A percentile compares a stretch with the other conserved stretches of the same genome.
Evolutionary conservation across 2,888 invertebrate genomes (phyloP).

Genomic region (Aphidoletes aphidimyza): DNA sequence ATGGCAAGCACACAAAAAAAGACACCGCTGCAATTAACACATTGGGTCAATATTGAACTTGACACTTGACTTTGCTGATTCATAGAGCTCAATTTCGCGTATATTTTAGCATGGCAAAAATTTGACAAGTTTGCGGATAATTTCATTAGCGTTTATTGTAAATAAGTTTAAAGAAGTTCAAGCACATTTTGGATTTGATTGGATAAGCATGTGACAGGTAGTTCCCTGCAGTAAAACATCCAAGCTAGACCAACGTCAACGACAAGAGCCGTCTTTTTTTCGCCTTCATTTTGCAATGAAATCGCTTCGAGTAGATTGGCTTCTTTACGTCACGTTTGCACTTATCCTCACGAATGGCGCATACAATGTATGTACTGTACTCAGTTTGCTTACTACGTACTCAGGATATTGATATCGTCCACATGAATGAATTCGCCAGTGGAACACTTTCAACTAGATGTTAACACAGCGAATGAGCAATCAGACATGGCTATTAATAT

Average conservation of each 20-base stretch:
- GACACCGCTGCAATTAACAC: conserved; percentile 51
- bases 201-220: not conserved
- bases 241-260: too few species aligned
- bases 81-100: not conserved
- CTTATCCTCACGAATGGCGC: too few species aligned
- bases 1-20: not conserved
- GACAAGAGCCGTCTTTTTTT: too few species aligned
- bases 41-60: conserved; percentile 41
- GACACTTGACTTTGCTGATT: conserved; percentile 10
- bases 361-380: too few species aligned
- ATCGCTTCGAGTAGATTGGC: not conserved
- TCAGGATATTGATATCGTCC: not conserved
- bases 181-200: not conserved
- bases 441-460: not conserved
- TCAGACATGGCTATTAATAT: conserved; percentile 38
- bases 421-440: not conserved
- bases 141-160: not conserved
- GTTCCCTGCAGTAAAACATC: too few species aligned
- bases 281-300: too few species aligned
- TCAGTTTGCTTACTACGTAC: too few species aligned
- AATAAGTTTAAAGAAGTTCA: not conserved
- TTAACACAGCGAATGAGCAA: not conserved
- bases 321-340: not conserved
- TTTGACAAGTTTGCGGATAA: not conserved
- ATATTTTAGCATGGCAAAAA: not conserved